Conservation (phyloP, 2,888 invertebrate species). For the Dryococelus australis region DNA sequence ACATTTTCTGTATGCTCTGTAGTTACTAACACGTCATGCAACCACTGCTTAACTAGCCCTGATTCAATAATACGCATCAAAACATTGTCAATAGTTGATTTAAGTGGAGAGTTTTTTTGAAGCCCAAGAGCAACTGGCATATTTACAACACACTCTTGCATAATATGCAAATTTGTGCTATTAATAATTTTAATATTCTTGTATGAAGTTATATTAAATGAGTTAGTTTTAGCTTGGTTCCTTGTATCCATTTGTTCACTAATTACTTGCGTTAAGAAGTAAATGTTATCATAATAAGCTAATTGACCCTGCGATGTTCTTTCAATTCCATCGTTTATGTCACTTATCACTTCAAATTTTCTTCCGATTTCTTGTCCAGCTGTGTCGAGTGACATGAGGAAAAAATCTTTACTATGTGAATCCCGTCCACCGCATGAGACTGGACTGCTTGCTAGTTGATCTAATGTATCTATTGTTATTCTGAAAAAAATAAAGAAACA, state of each 20-base stretch:
- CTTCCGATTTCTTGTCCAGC: conserved; percentile 71
- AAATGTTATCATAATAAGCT: conserved; percentile 81
- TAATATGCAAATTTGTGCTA: conserved; percentile 70
- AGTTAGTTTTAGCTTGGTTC: conserved; percentile 54
- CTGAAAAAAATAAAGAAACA: conserved; percentile 56
- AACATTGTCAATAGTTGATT: conserved; percentile 55
- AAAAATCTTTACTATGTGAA: conserved; percentile 73
- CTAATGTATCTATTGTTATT: conserved; percentile 79
- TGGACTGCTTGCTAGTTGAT: conserved; percentile 71
- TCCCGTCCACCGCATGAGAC: conserved; percentile 78
- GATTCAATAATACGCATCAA: conserved; percentile 74
- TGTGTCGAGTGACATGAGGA: conserved; percentile 72
- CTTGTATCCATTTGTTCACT: conserved; percentile 53
- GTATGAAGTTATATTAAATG: too few species aligned
- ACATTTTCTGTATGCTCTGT: conserved; percentile 62
- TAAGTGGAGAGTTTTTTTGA: conserved; percentile 82
- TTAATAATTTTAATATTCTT: neutral
- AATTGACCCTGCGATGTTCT: conserved; percentile 74
- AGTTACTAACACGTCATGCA: conserved; percentile 74
- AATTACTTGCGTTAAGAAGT: conserved; percentile 63
- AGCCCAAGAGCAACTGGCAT: conserved; percentile 84
- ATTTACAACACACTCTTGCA: conserved; percentile 80
- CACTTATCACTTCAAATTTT: conserved; percentile 69
- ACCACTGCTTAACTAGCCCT: conserved; percentile 81
- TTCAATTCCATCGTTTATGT: conserved; percentile 70